Evolutionary conservation across 1,140 invertebrate genomes (phyloP).

Genomic region (Periplaneta americana): DNA sequence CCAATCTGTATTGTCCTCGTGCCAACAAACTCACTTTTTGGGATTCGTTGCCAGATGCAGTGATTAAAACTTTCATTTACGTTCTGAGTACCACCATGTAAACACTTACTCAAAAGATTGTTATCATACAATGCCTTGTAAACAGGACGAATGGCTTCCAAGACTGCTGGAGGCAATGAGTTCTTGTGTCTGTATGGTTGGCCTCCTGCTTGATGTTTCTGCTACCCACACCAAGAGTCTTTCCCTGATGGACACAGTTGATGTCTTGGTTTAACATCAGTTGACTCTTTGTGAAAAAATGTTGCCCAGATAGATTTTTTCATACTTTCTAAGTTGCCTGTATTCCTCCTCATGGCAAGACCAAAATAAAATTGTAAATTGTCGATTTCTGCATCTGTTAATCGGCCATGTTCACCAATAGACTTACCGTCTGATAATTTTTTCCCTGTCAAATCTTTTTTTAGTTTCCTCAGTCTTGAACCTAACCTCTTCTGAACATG

Average conservation of each 20-base stretch:
- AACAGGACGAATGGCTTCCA: slow-evolving; percentile 21
- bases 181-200: not conserved
- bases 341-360: slow-evolving; percentile 20
- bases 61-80: slow-evolving; percentile 18
- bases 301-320: slow-evolving; percentile 26
- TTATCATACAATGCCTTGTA: slow-evolving; percentile 7
- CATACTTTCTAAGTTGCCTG: slow-evolving; percentile 19
- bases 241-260: slow-evolving; percentile 18
- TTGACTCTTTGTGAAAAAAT: slow-evolving; percentile 23
- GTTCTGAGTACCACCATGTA: slow-evolving; percentile 15
- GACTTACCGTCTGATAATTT: slow-evolving; percentile 6
- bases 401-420: slow-evolving; percentile 17
- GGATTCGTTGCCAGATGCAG: slow-evolving; percentile 18
- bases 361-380: slow-evolving; percentile 25
- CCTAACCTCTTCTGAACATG: slow-evolving; percentile 20
- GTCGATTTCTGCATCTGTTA: slow-evolving; percentile 23
- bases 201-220: slow-evolving; percentile 2
- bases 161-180: no score
- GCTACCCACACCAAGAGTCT: slow-evolving; percentile 24
- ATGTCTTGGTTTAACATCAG: no score
- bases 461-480: slow-evolving; percentile 12
- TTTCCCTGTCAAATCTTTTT: slow-evolving; percentile 6
- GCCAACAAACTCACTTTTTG: slow-evolving; percentile 16
- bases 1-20: slow-evolving; percentile 2
- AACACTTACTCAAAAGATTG: slow-evolving; percentile 10